Evolutionary conservation across 1,140 invertebrate genomes (phyloP).

Genomic region (Delia radicum): DNA sequence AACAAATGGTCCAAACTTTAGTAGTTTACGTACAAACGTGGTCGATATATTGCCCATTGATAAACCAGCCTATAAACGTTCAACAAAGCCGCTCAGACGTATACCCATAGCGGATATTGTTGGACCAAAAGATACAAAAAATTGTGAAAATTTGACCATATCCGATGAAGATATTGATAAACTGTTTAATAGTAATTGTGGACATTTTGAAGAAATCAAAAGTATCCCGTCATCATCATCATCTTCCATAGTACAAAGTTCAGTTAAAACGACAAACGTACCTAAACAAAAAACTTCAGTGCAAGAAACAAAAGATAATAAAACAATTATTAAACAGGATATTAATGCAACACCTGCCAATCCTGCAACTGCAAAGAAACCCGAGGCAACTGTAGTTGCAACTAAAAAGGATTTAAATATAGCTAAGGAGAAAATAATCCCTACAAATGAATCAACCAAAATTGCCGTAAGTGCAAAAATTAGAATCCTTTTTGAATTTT

Average conservation of each 20-base stretch:
- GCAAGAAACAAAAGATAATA: not conserved
- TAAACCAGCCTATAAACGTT: conserved; percentile 65
- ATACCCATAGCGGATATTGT: conserved; percentile 61
- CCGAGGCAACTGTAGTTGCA: not conserved
- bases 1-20: conserved; percentile 50
- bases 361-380: too few relatives aligned
- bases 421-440: not conserved
- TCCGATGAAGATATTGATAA: conserved; percentile 53
- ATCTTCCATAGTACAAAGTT: too few relatives aligned
- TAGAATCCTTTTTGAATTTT: too few relatives aligned
- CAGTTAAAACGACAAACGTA: not conserved
- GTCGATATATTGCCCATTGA: conserved; percentile 61
- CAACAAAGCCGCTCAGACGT: conserved; percentile 62
- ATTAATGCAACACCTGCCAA: not conserved
- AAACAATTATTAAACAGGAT: not conserved
- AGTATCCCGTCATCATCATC: conserved; percentile 20
- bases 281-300: not conserved
- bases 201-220: conserved; percentile 43
- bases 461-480: too few relatives aligned
- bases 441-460: too few relatives aligned
- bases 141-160: conserved; percentile 39
- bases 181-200: conserved; percentile 50
- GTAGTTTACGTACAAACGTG: conserved; percentile 56
- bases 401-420: not conserved
- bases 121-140: conserved; percentile 38